phyloP scores from a whole-genome alignment of 92 coral and sea anemone genomes.

The Paragorgia papillata region DNA sequence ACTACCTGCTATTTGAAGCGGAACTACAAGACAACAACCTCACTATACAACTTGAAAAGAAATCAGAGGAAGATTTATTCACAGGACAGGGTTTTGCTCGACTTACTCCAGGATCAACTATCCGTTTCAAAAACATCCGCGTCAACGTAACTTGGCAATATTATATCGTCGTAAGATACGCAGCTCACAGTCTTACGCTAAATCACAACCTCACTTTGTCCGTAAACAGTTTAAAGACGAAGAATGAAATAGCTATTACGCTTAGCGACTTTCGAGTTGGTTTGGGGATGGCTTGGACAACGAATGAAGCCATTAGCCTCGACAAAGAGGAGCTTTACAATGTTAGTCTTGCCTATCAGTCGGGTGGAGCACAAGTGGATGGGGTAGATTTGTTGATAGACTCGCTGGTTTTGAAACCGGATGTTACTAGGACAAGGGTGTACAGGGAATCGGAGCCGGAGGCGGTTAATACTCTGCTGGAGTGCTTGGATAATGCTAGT shows the following conservation, averaged over 20 bases:
- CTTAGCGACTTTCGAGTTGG: not conserved
- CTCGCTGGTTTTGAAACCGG: constrained; percentile 75
- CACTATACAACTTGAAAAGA: not conserved
- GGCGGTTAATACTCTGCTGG: constrained; percentile 44
- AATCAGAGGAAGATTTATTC: constrained; percentile 54
- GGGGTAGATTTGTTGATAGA: constrained; percentile 55
- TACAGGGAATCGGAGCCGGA: constrained; percentile 51
- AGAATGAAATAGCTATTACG: not conserved
- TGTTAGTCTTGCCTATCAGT: not conserved
- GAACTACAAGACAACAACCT: constrained; percentile 60
- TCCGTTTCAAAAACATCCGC: constrained; percentile 35
- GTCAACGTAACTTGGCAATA: constrained; percentile 55
- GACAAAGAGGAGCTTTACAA: constrained; percentile 54
- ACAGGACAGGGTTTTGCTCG: constrained; percentile 75
- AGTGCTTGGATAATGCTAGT: constrained; percentile 49
- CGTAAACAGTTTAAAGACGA: too few relatives aligned
- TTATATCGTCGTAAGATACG: constrained; percentile 63
- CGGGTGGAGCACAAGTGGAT: not conserved
- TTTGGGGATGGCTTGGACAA: not conserved
- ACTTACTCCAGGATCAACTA: constrained; percentile 39
- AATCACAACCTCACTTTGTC: not conserved
- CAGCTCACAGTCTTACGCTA: not conserved
- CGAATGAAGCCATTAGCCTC: constrained; percentile 25
- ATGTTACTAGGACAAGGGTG: constrained; percentile 65
- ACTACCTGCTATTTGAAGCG: constrained; percentile 69